Percentiles rank a stretch among this genome's conserved stretches.
Evolutionary conservation across 2,888 invertebrate genomes (phyloP).

Genomic region (Polymixis lichenea): DNA sequence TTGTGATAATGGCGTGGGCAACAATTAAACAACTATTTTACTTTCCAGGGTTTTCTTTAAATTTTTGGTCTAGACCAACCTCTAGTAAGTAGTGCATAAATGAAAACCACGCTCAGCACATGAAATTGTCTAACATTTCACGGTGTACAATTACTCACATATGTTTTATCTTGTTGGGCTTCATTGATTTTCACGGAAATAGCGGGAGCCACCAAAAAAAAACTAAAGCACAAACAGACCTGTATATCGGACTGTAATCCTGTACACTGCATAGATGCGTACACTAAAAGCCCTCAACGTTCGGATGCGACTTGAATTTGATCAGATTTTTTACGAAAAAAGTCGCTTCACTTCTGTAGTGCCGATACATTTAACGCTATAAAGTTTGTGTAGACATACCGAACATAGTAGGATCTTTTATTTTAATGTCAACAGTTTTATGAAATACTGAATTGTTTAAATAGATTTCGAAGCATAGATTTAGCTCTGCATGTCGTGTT

Average conservation of each 20-base stretch:
- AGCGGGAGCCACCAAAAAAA: slow-evolving; percentile 20
- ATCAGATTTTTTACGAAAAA: slow-evolving; percentile 48
- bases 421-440: background rate
- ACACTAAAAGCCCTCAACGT: slow-evolving; percentile 51
- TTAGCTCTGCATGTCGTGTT: background rate
- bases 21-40: background rate
- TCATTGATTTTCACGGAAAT: slow-evolving; percentile 23
- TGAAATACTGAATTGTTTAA: background rate
- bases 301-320: slow-evolving; percentile 51
- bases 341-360: slow-evolving; percentile 15
- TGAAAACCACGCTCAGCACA: background rate
- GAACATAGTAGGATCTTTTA: background rate
- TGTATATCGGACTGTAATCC: slow-evolving; percentile 44
- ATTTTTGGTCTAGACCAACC: too few species aligned
- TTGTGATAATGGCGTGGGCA: background rate
- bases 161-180: background rate
- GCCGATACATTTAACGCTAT: slow-evolving; percentile 36
- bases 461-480: background rate
- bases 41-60: background rate
- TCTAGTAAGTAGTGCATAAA: background rate
- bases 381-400: slow-evolving; percentile 1
- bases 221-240: slow-evolving; percentile 23
- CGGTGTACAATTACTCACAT: background rate
- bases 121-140: background rate
- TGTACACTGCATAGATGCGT: slow-evolving; percentile 48